Evolutionary conservation across 1,140 invertebrate species (phyloP).

Genomic region (Odontomachus brunneus): DNA sequence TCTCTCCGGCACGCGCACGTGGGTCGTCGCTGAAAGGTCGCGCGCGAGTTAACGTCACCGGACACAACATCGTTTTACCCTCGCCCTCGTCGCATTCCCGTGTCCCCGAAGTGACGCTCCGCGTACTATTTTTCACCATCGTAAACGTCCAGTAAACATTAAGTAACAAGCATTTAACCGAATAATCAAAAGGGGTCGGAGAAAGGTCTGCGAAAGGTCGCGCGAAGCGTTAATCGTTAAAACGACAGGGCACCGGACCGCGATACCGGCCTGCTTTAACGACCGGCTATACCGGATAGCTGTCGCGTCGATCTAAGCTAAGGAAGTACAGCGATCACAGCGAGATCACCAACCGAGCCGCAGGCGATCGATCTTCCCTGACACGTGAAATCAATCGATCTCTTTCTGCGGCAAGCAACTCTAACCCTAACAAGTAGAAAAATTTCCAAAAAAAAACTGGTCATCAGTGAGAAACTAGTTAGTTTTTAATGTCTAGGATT

Average conservation of each 20-base stretch:
- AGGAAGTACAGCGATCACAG: background rate
- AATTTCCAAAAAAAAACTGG: too few relatives aligned
- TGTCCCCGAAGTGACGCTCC: background rate
- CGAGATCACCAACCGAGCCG: background rate
- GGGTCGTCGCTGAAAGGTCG: slow-evolving; percentile 48
- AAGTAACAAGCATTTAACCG: slow-evolving; percentile 36
- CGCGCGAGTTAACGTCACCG: slow-evolving; percentile 18
- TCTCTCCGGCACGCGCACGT: slow-evolving; percentile 44
- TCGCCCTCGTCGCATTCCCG: slow-evolving; percentile 18
- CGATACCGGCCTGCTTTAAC: slow-evolving; percentile 19
- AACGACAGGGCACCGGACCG: background rate
- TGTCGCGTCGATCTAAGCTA: background rate
- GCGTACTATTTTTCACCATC: slow-evolving; percentile 30
- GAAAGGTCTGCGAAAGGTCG: slow-evolving; percentile 42
- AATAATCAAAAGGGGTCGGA: slow-evolving; percentile 27
- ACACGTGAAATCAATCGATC: background rate
- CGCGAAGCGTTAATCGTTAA: slow-evolving; percentile 20
- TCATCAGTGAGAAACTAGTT: too few relatives aligned
- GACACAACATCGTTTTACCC: slow-evolving; percentile 3
- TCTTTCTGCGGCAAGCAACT: too few relatives aligned
- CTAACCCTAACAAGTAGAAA: too few relatives aligned
- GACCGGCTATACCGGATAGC: background rate
- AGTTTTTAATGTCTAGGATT: too few relatives aligned
- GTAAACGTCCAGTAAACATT: slow-evolving; percentile 39
- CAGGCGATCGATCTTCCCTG: background rate